Conservation (phyloP, 2,797 vertebrate genomes). For the Masticophis lateralis region DNA sequence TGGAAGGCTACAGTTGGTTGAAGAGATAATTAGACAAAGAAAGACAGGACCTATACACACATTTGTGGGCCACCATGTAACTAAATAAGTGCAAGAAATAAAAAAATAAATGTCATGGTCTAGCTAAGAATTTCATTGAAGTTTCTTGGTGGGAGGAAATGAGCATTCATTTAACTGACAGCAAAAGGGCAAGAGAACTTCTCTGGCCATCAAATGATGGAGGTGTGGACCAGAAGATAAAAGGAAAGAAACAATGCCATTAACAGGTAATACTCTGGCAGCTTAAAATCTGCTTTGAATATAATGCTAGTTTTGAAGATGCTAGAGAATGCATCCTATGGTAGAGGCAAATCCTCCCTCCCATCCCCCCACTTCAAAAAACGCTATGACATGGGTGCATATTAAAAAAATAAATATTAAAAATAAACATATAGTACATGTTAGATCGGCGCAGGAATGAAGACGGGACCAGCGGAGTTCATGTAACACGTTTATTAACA, state of each 20-base stretch:
- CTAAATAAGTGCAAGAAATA: not conserved
- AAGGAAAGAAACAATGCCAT: not conserved
- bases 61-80: not conserved
- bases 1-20: not conserved
- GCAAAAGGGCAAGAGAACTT: not conserved
- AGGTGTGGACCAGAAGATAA: not conserved
- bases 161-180: not conserved
- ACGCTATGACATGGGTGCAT: not conserved
- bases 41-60: not conserved
- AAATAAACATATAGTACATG: not conserved
- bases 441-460: too few species aligned
- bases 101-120: not conserved
- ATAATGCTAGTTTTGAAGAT: constrained; percentile 4
- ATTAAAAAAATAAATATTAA: not conserved
- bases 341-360: not conserved
- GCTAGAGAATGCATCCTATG: not conserved
- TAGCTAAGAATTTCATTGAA: not conserved
- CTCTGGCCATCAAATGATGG: not conserved
- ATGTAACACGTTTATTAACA: too few species aligned
- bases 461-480: too few species aligned
- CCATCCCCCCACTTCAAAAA: not conserved
- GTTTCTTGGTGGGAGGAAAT: not conserved
- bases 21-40: not conserved
- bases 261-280: not conserved
- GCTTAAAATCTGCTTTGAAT: not conserved